These are phyloP conservation scores for Drosophila pruinosa DNA, from an alignment of 1,140 invertebrate species.

Conservation along the genomic window DNA sequence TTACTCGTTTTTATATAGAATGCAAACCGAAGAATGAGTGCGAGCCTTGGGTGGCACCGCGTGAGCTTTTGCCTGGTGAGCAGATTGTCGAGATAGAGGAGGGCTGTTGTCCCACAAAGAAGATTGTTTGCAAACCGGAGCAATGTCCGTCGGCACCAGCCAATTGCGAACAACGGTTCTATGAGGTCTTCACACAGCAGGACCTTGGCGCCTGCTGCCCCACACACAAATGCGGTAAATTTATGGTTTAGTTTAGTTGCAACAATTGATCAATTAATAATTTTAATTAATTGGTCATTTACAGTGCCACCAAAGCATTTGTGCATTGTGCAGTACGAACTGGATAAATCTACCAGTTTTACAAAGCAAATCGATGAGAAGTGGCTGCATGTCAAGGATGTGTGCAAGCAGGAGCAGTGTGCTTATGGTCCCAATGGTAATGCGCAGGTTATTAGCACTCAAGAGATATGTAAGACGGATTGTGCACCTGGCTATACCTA, in stretches of 20 bases:
- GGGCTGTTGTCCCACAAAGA: constrained; percentile 88
- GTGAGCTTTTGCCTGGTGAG: constrained; percentile 86
- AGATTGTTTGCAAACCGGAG: constrained; percentile 85
- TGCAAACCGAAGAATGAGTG: constrained; percentile 89
- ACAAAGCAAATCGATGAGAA: constrained; percentile 84
- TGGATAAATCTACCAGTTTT: constrained; percentile 83
- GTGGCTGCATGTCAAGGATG: constrained; percentile 83
- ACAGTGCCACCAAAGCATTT: constrained; percentile 87
- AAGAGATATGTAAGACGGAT: constrained; percentile 84
- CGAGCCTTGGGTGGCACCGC: constrained; percentile 83
- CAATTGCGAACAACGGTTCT: constrained; percentile 85
- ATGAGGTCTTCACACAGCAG: constrained; percentile 83
- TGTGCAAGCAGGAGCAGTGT: constrained; percentile 86
- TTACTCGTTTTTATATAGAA: constrained; percentile 83
- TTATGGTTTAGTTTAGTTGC: not conserved
- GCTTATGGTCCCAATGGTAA: constrained; percentile 83
- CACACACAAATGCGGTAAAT: constrained; percentile 86
- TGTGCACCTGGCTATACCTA: constrained; percentile 86
- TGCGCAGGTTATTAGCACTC: constrained; percentile 83
- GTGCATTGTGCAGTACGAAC: constrained; percentile 85
- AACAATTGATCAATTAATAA: not conserved
- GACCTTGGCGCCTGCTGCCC: constrained; percentile 86
- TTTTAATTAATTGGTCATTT: not conserved
- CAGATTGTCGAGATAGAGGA: constrained; percentile 84
- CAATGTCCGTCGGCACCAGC: constrained; percentile 85